Conservation (phyloP, 2,797 vertebrate species). For the Rallus crepitans region DNA sequence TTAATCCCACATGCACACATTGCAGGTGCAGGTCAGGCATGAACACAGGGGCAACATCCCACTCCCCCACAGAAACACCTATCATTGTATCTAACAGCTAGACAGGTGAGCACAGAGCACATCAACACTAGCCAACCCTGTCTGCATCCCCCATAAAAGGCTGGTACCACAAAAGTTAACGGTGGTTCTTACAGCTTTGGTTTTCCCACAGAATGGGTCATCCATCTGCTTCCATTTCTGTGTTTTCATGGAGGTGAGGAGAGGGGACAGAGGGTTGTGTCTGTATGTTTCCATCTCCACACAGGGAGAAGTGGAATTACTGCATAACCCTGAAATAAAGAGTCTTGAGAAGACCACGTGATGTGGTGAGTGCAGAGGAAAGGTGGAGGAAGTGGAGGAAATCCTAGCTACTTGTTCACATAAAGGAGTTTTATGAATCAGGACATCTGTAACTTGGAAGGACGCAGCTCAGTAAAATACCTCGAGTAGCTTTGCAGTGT, state of each 20-base stretch:
- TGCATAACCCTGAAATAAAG: not conserved
- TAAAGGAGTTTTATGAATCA: not conserved
- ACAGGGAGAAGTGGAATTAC: not conserved
- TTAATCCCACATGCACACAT: not conserved
- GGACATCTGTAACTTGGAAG: constrained; percentile 42
- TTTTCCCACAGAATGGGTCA: not conserved
- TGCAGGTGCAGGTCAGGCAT: not conserved
- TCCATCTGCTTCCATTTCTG: not conserved
- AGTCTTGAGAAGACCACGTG: not conserved
- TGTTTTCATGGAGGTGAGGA: not conserved
- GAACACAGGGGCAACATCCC: not conserved
- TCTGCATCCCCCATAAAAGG: not conserved
- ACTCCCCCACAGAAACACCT: not conserved
- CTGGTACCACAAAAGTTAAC: not conserved
- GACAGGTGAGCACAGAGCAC: not conserved
- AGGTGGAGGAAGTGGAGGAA: constrained; percentile 34
- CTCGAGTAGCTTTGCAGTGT: not conserved
- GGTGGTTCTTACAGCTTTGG: not conserved
- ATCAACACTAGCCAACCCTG: not conserved
- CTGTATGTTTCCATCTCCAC: not conserved
- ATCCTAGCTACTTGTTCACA: constrained; percentile 36
- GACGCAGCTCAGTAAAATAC: not conserved
- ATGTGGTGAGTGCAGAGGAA: not conserved
- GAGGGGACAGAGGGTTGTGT: not conserved
- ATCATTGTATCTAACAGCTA: not conserved